A percentile compares a stretch with the other conserved stretches of the same genome.
phyloP scores from a whole-genome alignment of 37 sponge, comb jelly and placozoan genomes.

The Aplysina aerophoba region DNA sequence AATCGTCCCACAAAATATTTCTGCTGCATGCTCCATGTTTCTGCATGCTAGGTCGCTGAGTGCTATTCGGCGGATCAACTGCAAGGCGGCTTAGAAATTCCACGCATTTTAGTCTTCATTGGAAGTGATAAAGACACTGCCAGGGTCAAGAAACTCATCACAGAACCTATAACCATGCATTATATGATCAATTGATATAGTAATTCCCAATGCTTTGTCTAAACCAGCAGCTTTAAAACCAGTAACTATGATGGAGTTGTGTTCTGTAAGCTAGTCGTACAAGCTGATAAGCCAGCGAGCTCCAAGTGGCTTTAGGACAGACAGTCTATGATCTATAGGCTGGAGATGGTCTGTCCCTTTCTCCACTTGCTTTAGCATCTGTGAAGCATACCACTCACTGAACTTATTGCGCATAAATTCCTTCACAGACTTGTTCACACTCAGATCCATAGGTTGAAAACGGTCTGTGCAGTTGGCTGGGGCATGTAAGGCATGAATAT shows the following conservation, averaged over 20 bases:
- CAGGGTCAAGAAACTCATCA: neutral
- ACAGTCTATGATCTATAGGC: slow-evolving; percentile 6
- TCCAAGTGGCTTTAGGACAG: slow-evolving; percentile 10
- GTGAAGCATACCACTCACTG: neutral
- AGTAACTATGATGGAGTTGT: no score
- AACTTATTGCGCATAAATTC: slow-evolving; percentile 16
- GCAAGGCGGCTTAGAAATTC: slow-evolving; percentile 24
- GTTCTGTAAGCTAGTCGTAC: neutral
- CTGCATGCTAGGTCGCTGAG: neutral
- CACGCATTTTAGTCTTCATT: slow-evolving; percentile 1
- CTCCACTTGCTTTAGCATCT: neutral
- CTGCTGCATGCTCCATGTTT: slow-evolving; percentile 8
- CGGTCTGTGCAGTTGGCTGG: slow-evolving; percentile 9
- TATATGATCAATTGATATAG: neutral
- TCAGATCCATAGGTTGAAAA: slow-evolving; percentile 17
- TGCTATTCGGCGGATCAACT: slow-evolving; percentile 22
- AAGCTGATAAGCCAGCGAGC: slow-evolving; percentile 21
- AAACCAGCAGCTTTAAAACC: slow-evolving; percentile 10
- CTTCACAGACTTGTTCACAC: slow-evolving; percentile 14
- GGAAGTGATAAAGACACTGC: no score
- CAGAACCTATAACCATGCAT: neutral
- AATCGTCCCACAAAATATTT: slow-evolving; percentile 4
- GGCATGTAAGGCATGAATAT: neutral
- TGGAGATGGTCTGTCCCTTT: neutral
- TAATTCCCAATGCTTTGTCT: slow-evolving; percentile 5